Base-by-base conservation (phyloP, 1,140 invertebrate species). In the Polypedilum pembai region DNA sequence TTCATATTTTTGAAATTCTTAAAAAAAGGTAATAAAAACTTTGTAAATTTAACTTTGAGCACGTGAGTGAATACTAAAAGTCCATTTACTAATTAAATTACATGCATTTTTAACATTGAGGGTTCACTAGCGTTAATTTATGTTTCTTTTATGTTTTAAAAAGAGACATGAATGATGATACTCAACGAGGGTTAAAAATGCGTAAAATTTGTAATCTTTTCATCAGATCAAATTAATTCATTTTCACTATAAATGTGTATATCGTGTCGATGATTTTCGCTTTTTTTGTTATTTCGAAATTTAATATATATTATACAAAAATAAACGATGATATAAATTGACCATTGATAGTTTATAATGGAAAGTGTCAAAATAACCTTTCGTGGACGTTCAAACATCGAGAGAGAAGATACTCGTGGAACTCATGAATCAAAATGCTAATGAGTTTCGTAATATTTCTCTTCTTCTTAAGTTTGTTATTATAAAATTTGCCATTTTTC, bases 61-160 rank as follows among this genome's bases (percentile, higher is more conserved):
- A 56, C 45, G 45, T 56, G 45, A n/a, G 15, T n/a, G 4, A 56
- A 15, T 7, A 1, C 8, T 15, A 56, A 56, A 56, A 56, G n/a
- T 56, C 45, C 45, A 56, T 56, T 56, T 56, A 56, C 45, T 56
- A 56, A 56, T 56, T 56, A 56, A 56, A 56, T 56, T 56, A 56
- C 45, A 56, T 56, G 45, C 45, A 56, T 56, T 56, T 56, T 56
- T 56, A 56, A 56, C 45, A 56, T 56, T 15, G n/a, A 56, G n/a
- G 24, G 24, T 33, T 33, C 24, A 5, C 24, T 33, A 33, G 24
- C 24, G 24, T 33, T 33, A 33, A 33, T 33, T 33, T 33, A 33
- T n/a, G n/a, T n/a, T n/a, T n/a, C 24, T 33, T 33, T 33, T 33
- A 33, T 33, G 24, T 33, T 33, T 33, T 5, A 15, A 56, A 45